Percentiles rank a stretch among this genome's conserved stretches.
phyloP scores from a whole-genome alignment of 2,797 vertebrate species.

The Schizothorax lantsangensis region DNA sequence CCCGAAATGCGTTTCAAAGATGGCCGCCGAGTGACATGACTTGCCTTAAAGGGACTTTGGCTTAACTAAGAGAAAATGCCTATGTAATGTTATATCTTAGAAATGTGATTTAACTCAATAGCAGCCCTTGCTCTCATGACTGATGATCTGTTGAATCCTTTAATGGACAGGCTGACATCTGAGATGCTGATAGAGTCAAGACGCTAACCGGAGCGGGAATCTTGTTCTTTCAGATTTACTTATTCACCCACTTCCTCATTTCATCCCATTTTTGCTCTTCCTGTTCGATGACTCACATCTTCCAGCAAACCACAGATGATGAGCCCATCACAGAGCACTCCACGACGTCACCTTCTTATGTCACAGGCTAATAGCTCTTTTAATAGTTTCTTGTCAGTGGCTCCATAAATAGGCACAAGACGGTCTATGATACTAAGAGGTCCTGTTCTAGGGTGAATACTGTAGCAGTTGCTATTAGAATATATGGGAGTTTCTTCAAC shows the following conservation, averaged over 20 bases:
- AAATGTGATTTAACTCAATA: not conserved
- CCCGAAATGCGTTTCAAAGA: too few relatives aligned
- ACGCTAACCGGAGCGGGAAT: not conserved
- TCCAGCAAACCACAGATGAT: slow-evolving; percentile 61
- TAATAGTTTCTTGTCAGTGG: slow-evolving; percentile 46
- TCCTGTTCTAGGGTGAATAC: not conserved
- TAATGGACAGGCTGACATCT: slow-evolving; percentile 19
- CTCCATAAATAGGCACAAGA: slow-evolving; percentile 32
- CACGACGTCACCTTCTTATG: slow-evolving; percentile 56
- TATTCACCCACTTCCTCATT: not conserved
- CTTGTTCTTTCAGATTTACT: not conserved
- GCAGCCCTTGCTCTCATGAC: not conserved
- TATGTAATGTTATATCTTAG: not conserved
- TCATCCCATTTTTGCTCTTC: slow-evolving; percentile 32
- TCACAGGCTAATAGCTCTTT: slow-evolving; percentile 55
- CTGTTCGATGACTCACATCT: slow-evolving; percentile 60
- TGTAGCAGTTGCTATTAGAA: not conserved
- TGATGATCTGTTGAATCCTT: not conserved
- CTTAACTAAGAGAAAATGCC: slow-evolving; percentile 17
- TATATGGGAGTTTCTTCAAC: not conserved
- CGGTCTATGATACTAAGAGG: slow-evolving; percentile 4
- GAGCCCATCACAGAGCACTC: slow-evolving; percentile 50
- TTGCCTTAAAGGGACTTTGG: too few relatives aligned
- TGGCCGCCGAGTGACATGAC: too few relatives aligned
- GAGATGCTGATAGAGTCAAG: slow-evolving; percentile 34